phyloP scores from a whole-genome alignment of 2,113 vertebrate genomes.

The Oceanites oceanicus region DNA sequence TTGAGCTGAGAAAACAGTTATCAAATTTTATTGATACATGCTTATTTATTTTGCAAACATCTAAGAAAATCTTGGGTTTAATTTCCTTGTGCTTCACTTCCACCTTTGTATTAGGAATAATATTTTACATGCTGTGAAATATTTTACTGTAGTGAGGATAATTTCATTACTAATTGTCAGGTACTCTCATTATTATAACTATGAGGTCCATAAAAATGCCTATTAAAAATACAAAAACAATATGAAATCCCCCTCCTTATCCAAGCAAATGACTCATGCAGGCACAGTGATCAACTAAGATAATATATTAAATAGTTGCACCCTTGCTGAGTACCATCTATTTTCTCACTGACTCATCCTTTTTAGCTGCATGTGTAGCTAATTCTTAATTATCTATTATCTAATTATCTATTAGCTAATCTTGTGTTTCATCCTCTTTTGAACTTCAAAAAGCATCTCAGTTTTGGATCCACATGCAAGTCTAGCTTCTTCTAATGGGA shows the following conservation, averaged over 20 bases:
- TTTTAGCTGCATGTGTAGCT: conserved; percentile 14
- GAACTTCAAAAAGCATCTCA: not conserved
- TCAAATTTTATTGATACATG: not conserved
- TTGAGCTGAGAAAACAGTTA: conserved; percentile 18
- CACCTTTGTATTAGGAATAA: conserved; percentile 26
- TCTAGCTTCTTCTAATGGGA: not conserved
- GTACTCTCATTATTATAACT: conserved; percentile 55
- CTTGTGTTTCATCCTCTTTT: conserved; percentile 42
- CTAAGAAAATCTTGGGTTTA: not conserved
- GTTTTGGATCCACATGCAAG: not conserved
- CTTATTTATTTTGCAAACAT: conserved; percentile 38
- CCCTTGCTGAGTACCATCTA: conserved; percentile 12
- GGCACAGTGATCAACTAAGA: conserved; percentile 38
- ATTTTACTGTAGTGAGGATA: conserved; percentile 54
- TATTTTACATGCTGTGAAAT: conserved; percentile 46
- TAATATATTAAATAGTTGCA: conserved; percentile 20
- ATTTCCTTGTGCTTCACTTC: conserved; percentile 30
- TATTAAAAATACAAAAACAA: conserved; percentile 55
- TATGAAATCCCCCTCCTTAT: conserved; percentile 27
- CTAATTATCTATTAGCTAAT: conserved; percentile 48
- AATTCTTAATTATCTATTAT: conserved; percentile 62
- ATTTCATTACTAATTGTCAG: conserved; percentile 64
- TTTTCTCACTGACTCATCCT: conserved; percentile 44
- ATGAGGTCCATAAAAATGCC: conserved; percentile 46
- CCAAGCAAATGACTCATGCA: conserved; percentile 47